phyloP scores from a whole-genome alignment of 2,797 vertebrate genomes.

The Phataginus tetradactyla region DNA sequence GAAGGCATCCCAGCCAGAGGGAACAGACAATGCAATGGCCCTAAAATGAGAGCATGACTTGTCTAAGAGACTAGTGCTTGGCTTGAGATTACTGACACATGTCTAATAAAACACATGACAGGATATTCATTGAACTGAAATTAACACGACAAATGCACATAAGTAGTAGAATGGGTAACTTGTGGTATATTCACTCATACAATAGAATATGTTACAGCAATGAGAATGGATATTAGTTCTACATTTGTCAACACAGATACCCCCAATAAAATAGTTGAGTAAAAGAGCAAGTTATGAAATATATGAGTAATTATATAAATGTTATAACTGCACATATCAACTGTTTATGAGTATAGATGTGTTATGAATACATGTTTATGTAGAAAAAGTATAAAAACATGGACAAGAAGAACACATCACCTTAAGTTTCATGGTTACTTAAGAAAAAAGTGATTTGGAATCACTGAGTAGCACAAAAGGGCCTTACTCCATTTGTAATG shows the following conservation, averaged over 20 bases:
- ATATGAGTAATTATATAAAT: background rate
- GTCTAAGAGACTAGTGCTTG: background rate
- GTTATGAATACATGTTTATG: background rate
- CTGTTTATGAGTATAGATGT: background rate
- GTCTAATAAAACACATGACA: background rate
- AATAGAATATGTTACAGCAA: background rate
- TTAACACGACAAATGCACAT: background rate
- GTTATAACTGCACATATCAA: background rate
- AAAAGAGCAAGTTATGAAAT: background rate
- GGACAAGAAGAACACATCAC: background rate
- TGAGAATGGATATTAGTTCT: background rate
- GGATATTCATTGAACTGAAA: background rate
- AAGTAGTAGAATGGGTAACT: background rate
- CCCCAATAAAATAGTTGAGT: background rate
- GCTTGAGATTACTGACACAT: background rate
- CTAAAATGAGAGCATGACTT: background rate
- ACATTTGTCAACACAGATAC: background rate
- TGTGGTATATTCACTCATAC: background rate
- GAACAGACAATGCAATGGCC: background rate
- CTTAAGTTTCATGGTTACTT: background rate
- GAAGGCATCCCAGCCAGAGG: background rate
- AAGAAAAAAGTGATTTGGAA: background rate
- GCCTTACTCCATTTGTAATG: background rate
- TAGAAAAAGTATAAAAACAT: background rate
- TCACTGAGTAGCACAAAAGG: background rate